Conservation (phyloP, 2,888 invertebrate species). For the Ochropleura leucogaster region DNA sequence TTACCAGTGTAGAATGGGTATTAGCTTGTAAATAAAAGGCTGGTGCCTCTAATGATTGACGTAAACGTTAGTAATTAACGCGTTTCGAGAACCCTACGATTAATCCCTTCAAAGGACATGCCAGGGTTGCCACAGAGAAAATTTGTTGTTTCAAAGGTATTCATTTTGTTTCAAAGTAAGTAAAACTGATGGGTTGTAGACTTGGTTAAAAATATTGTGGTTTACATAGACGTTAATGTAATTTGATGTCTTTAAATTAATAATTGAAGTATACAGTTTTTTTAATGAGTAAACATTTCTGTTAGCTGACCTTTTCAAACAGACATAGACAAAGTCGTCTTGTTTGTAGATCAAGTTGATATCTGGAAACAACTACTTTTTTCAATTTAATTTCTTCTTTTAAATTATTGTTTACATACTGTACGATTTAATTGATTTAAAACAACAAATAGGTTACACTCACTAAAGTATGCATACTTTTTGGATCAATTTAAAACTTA, state of each 20-base stretch:
- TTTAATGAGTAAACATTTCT: slow-evolving; percentile 2
- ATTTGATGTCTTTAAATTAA: neutral
- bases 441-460: neutral
- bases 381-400: neutral
- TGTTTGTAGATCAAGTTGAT: neutral
- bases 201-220: neutral
- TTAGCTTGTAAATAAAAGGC: slow-evolving; percentile 74
- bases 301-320: slow-evolving; percentile 8
- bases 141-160: neutral
- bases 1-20: slow-evolving; percentile 69
- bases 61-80: slow-evolving; percentile 79
- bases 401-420: neutral
- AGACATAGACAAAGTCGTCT: neutral
- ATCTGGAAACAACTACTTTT: neutral
- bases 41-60: slow-evolving; percentile 73
- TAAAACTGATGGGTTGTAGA: slow-evolving; percentile 1
- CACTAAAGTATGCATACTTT: neutral
- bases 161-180: slow-evolving; percentile 17
- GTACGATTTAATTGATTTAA: neutral
- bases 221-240: neutral
- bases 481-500: neutral
- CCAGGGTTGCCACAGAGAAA: slow-evolving; percentile 62
- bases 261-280: neutral
- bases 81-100: slow-evolving; percentile 70
- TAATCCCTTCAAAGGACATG: slow-evolving; percentile 77